Evolutionary conservation across 1,140 invertebrate genomes (phyloP).

Genomic region (Orussus abietinus): DNA sequence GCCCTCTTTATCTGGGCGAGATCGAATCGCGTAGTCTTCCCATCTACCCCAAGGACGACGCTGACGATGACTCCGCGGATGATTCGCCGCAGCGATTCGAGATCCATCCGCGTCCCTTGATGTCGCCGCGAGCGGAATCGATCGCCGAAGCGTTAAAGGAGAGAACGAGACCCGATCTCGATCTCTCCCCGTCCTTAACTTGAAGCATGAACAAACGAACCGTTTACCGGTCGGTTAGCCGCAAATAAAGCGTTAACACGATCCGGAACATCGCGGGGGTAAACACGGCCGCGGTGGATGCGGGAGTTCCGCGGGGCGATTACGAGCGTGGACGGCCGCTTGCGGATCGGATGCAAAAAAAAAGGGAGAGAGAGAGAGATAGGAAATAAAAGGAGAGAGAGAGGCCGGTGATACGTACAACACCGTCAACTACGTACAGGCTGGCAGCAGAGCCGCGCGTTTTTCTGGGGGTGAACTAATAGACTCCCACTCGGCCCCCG

Average conservation of each 20-base stretch:
- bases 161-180: no score
- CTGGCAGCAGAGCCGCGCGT: constrained; percentile 36
- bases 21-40: constrained; percentile 18
- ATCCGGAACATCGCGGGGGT: not conserved
- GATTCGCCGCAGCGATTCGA: constrained; percentile 7
- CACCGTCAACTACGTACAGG: constrained; percentile 24
- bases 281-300: no score
- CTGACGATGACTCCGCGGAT: constrained; percentile 32
- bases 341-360: constrained; percentile 38
- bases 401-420: constrained; percentile 43
- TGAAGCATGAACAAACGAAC: no score
- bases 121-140: constrained; percentile 36
- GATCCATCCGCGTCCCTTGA: constrained; percentile 23
- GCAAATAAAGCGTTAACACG: no score
- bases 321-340: constrained; percentile 41
- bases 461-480: constrained; percentile 49
- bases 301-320: constrained; percentile 39
- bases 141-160: constrained; percentile 20
- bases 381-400: constrained; percentile 21
- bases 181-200: no score
- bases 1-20: not conserved
- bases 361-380: constrained; percentile 20
- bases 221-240: no score
- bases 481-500: constrained; percentile 38
- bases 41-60: constrained; percentile 24